Base-by-base conservation (phyloP, 2,888 invertebrate species). In the Drosophila hamatofila region DNA sequence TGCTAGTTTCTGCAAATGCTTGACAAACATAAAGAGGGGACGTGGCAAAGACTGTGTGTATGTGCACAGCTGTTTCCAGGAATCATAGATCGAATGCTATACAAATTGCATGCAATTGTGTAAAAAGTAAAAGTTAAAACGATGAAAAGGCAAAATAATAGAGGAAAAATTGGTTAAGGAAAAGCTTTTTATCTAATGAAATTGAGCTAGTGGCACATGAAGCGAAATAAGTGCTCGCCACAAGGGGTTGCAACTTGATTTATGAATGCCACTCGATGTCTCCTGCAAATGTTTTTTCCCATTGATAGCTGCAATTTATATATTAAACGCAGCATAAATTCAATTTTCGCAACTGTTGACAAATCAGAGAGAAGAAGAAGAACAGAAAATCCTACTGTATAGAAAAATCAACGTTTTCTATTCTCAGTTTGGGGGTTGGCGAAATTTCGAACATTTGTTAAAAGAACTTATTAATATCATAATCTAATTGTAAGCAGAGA, bases 1-100 rank as follows among this genome's bases (percentile, higher is more conserved):
- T 85, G 85, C 90, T 88, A 90, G 89, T 89, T 89, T 85, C 88
- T 87, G 90, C 88, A 88, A 88, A 90, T 88, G 89, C 89, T 85
- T 77, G 88, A 79, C 72, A 79, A 81, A 79, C 87, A 89, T 85
- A 88, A 80, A 85, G 80, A 64, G 76, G 35, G 49, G 35, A 35
- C 51, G 35, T 16, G 23, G n/a, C 37, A 37, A 4, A 41, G 0
- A 6, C 42, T 33, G 35, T 23, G 23, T 16, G 37, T 23, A n/a
- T 37, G 30, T 55, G 41, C 18, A 41, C 56, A 42, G 42, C 56
- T 56, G 56, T 21, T 21, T 30, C 4, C 6, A 21, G 2, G 48
- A 60, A 52, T 42, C 44, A 27, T 48, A 64, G 60, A 54, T 54
- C 25, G 27, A 39, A 27, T 39, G 39, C 39, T n/a, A 39, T 16